Evolutionary conservation across 2,888 invertebrate species (phyloP), one percentile per base, ranked within the genome.

Genomic region (Entomobrya multifasciata): DNA sequence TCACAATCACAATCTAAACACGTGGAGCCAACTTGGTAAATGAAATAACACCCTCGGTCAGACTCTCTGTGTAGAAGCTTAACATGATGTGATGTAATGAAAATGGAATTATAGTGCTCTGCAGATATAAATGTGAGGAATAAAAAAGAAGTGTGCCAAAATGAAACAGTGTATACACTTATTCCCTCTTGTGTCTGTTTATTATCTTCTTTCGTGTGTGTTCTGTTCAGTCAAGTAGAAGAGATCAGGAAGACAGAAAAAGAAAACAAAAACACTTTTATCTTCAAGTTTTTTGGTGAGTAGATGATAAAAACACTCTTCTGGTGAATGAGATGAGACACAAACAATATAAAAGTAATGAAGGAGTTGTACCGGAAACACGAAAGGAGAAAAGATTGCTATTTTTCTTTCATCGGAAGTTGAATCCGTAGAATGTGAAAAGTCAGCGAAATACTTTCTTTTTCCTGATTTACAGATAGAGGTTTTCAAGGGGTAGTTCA

Each of bases 281-380:
- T 36, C 27, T 41, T 10, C 4, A 36, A 8, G 8, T 36, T 6
- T 36, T 36, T 36, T n/a, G 30, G 10, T 49, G 49, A 27, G 17
- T 49, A 30, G 49, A 36, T 2, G 47, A 44, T 22, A 22, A 44
- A 27, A 41, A 20, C 17, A n/a, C 1, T 25, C 55, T 11, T 8
- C 10, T 17, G 17, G 76, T 1, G 55, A 47, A 20, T 27, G 49
- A 72, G 72, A 72, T 15, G 27, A 30, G 20, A 36, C 3, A 57
- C 1, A 76, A 76, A 57, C 57, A 36, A 55, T 49, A 57, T 27
- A 20, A 49, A 72, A 72, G 65, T 30, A 65, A 65, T 78, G 65
- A 78, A 49, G 25, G 47, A 78, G 49, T 62, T 78, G 65, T 77
- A 57, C 77, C 77, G 77, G 78, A 78, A 78, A 65, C 47, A 13